Evolutionary conservation across 2,888 invertebrate genomes (phyloP).

Genomic region (Omphaloscelis lunosa): DNA sequence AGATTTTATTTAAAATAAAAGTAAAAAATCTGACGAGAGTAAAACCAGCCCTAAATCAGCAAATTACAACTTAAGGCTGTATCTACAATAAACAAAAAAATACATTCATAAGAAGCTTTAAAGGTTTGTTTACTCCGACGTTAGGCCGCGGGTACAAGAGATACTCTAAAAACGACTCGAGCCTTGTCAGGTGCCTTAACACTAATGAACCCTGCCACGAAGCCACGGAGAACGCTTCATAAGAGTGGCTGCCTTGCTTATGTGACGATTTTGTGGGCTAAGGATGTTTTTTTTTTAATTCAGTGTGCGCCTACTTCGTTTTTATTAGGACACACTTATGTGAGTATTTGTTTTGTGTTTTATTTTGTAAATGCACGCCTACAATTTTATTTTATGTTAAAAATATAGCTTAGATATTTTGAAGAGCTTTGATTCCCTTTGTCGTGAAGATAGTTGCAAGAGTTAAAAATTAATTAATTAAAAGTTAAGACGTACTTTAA

Average conservation of each 20-base stretch:
- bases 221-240: constrained; percentile 58
- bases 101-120: constrained; percentile 41
- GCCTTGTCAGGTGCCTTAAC: constrained; percentile 66
- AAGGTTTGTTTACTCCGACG: constrained; percentile 62
- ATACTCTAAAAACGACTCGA: constrained; percentile 63
- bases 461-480: no score
- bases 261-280: constrained; percentile 54
- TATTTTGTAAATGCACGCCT: not conserved
- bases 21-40: not conserved
- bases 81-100: constrained; percentile 13
- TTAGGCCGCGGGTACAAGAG: constrained; percentile 59
- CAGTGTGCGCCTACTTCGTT: constrained; percentile 41
- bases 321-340: constrained; percentile 53
- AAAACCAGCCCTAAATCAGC: not conserved
- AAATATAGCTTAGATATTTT: not conserved
- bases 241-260: constrained; percentile 64
- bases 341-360: not conserved
- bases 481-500: no score
- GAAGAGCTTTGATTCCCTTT: not conserved
- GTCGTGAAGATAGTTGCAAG: no score
- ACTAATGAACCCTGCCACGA: constrained; percentile 70
- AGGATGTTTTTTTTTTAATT: constrained; percentile 54
- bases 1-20: not conserved
- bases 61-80: constrained; percentile 4
- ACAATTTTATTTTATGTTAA: not conserved